Base-by-base conservation (phyloP, 92 coral and sea anemone genomes). In the Parazoanthus darwini region DNA sequence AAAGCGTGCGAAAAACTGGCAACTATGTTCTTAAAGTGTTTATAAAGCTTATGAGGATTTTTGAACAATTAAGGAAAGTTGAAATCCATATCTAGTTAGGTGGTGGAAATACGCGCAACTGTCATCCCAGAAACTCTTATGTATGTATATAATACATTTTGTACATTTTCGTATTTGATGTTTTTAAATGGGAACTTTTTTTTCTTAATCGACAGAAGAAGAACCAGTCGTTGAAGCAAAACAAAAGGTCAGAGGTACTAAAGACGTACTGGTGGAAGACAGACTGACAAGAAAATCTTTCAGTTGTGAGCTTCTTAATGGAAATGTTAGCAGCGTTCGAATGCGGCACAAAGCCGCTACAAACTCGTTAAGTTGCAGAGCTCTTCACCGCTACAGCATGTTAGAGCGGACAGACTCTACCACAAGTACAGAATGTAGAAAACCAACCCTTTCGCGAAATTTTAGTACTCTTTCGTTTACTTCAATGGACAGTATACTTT, bases 291-390 rank as follows among this genome's bases (percentile, higher is more conserved):
- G 18, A 54, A 84, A 84, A 72, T 46, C 87, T 46, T 84, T 84
- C 25, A 84, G 87, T 84, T 84, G 78, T 6, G 87, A 84, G 25
- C 63, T 44, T 36, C 87, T 84, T 26, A 84, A 84, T 68, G 87
- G 79, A 10, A 44, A 44, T 37, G 75, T 20, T 3, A 54, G 2
- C 3, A 54, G 78, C 38, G 46, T 16, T 14, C 79, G 79, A 70
- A 25, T 70, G 79, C n/a, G 46, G 13, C 87, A 70, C 65, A 84
- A 51, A 35, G 87, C 38, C 9, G 25, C 87, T 1, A 84, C 79
- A 68, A 84, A 70, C n/a, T 70, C 79, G 15, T 33, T 22, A 84
- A 84, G 87, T 48, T 84, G 79, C 20, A 84, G 63, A 29, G 87
- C 79, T 26, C 87, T 84, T 6, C 78, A 84, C n/a, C 87, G 79